These are phyloP conservation scores for Hippoglossus stenolepis DNA, from an alignment of 2,113 vertebrate species.

Conservation along the genomic window DNA sequence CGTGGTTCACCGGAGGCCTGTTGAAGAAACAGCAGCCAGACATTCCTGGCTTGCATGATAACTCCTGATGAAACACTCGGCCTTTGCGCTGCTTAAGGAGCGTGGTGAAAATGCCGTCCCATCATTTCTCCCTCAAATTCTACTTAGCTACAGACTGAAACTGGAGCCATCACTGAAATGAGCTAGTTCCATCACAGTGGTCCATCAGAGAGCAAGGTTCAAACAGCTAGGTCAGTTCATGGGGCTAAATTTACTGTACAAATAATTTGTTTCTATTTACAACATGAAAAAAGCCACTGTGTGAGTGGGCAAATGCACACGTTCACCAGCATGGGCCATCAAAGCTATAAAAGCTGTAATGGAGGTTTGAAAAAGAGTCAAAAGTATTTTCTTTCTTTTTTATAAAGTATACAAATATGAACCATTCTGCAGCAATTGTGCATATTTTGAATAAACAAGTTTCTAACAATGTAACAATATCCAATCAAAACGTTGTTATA, in stretches of 20 bases:
- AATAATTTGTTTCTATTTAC: constrained; percentile 22
- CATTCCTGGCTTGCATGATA: constrained; percentile 30
- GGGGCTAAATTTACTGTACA: constrained; percentile 25
- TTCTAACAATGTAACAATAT: no score
- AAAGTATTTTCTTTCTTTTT: neutral
- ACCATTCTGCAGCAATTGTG: no score
- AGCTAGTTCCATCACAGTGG: neutral
- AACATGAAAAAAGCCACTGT: neutral
- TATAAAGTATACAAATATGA: neutral
- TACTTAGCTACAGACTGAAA: neutral
- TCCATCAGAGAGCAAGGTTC: neutral
- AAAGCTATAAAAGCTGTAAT: neutral
- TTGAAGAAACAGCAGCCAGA: constrained; percentile 33
- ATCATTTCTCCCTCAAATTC: constrained; percentile 3
- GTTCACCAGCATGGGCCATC: neutral
- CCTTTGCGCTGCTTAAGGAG: constrained; percentile 35
- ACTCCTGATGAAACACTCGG: constrained; percentile 45
- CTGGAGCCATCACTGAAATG: neutral
- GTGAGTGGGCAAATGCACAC: neutral
- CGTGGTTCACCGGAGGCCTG: constrained; percentile 11
- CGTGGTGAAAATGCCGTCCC: constrained; percentile 28
- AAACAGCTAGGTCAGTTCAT: neutral
- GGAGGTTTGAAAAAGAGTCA: neutral
- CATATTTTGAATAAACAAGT: no score
- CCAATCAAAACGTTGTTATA: no score